Evolutionary conservation across 2,888 invertebrate genomes (phyloP).

Genomic region (Drosophila prostipennis): DNA sequence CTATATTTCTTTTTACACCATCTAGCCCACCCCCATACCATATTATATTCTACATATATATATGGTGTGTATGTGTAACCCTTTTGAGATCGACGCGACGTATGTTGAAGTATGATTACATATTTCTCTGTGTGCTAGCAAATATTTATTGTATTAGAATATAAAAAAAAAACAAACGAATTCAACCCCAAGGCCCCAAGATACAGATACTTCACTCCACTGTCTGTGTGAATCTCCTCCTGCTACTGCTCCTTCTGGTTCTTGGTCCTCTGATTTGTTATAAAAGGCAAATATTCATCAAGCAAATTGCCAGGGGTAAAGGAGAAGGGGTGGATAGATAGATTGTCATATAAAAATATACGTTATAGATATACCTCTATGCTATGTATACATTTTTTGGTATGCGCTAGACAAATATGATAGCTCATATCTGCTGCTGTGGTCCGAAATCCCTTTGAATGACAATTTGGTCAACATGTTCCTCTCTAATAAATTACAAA

Average conservation of each 20-base stretch:
- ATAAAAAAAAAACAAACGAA: slow-evolving; percentile 42
- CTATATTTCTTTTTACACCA: background rate
- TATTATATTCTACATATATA: background rate
- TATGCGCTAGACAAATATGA: slow-evolving; percentile 44
- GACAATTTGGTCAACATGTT: slow-evolving; percentile 80
- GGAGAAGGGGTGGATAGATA: slow-evolving; percentile 3
- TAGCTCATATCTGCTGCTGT: slow-evolving; percentile 54
- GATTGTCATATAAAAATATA: slow-evolving; percentile 33
- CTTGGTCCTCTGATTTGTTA: slow-evolving; percentile 65
- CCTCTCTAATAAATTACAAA: slow-evolving; percentile 77
- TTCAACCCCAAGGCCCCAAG: slow-evolving; percentile 10
- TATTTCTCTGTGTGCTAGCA: slow-evolving; percentile 66
- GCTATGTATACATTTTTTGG: slow-evolving; percentile 1
- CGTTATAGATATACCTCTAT: slow-evolving; percentile 18
- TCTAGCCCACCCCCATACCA: no score
- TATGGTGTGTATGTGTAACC: slow-evolving; percentile 34
- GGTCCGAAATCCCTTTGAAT: slow-evolving; percentile 74
- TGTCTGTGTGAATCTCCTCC: slow-evolving; percentile 15
- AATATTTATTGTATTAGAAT: slow-evolving; percentile 79
- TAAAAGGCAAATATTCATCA: slow-evolving; percentile 78
- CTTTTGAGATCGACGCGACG: slow-evolving; percentile 52
- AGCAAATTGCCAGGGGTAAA: slow-evolving; percentile 61
- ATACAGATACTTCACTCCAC: slow-evolving; percentile 35
- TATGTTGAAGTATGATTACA: slow-evolving; percentile 73
- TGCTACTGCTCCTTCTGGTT: slow-evolving; percentile 33